These are phyloP conservation scores for Styela clava DNA, from an alignment of 23 tunicate species.

Conservation along the genomic window DNA sequence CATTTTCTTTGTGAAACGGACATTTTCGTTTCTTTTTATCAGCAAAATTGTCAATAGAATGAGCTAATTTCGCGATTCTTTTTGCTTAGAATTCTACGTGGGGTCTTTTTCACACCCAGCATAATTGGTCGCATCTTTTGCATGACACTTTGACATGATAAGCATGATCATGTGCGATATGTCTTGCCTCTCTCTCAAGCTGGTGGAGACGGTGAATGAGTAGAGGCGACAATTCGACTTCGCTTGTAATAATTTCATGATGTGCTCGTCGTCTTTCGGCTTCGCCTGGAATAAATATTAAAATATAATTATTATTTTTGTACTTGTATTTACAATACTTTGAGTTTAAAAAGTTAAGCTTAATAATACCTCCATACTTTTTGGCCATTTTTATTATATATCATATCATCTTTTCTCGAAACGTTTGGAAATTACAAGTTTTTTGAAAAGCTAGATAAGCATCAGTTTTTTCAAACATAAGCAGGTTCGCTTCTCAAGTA, in stretches of 20 bases:
- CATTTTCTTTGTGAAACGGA: no score
- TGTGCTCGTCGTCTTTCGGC: constrained; percentile 9
- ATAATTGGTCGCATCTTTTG: constrained; percentile 13
- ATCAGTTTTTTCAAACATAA: no score
- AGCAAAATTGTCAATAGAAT: no score
- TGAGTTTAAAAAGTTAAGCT: neutral
- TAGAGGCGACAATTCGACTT: neutral
- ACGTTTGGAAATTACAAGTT: no score
- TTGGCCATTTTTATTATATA: no score
- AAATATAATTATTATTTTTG: neutral
- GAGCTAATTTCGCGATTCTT: no score
- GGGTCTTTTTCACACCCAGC: constrained; percentile 14
- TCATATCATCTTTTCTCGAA: no score
- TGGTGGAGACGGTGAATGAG: neutral
- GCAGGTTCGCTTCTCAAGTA: no score
- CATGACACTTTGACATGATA: constrained; percentile 14
- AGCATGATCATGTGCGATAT: neutral
- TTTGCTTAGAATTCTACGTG: no score
- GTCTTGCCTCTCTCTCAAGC: neutral
- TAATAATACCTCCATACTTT: no score
- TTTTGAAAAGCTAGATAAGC: no score
- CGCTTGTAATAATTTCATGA: neutral
- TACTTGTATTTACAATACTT: neutral
- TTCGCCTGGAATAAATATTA: neutral
- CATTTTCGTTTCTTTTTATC: no score